These are phyloP conservation scores for Mormyrops attenuatus DNA, from an alignment of 2,797 vertebrate species.

Conservation along the genomic window DNA sequence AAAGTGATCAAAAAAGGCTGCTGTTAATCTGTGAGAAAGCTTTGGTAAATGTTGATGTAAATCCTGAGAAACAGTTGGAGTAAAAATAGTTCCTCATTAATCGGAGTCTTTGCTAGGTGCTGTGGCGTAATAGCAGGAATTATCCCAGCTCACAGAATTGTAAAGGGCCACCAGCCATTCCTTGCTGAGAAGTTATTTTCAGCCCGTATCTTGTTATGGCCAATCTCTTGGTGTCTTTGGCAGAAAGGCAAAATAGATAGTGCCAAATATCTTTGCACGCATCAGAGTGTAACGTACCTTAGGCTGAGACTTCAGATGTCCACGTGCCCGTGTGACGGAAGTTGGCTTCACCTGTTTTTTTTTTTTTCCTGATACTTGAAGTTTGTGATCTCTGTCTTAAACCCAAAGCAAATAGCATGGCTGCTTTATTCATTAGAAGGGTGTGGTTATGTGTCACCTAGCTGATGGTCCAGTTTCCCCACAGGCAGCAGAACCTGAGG, in stretches of 20 bases:
- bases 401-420: not conserved
- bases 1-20: not conserved
- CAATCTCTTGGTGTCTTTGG: not conserved
- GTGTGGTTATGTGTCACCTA: not conserved
- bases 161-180: not conserved
- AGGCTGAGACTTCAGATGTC: not conserved
- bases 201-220: not conserved
- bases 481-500: not conserved
- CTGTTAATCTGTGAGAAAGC: not conserved
- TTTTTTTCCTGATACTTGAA: not conserved
- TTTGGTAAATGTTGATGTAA: not conserved
- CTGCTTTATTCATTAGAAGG: not conserved
- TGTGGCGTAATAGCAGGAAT: not conserved
- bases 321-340: not conserved
- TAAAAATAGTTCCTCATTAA: not conserved
- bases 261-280: not conserved
- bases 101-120: not conserved
- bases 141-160: not conserved
- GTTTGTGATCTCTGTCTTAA: not conserved
- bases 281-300: not conserved
- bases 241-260: not conserved
- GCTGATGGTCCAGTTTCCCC: not conserved
- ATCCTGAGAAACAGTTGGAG: not conserved
- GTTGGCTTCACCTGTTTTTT: not conserved
- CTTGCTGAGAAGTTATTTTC: not conserved